phyloP scores from a whole-genome alignment of 2,888 invertebrate species.

The Luperina testacea region DNA sequence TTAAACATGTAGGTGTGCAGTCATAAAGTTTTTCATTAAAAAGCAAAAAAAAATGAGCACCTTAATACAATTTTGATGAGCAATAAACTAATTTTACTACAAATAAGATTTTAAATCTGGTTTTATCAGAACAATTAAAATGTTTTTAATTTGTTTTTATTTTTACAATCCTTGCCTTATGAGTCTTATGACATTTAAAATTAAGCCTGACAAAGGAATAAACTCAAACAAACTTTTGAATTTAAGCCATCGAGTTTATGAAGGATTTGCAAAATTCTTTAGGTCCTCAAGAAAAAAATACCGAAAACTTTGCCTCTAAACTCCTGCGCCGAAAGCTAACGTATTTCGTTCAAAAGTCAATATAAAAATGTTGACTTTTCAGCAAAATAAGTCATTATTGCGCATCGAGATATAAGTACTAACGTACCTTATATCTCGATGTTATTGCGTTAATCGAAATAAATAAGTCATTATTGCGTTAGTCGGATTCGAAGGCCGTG shows the following conservation, averaged over 20 bases:
- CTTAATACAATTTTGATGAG: conserved; percentile 6
- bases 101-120: conserved; percentile 6
- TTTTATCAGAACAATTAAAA: background rate
- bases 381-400: background rate
- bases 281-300: background rate
- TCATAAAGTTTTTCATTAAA: conserved; percentile 14
- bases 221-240: background rate
- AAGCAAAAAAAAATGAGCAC: background rate
- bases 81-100: conserved; percentile 16
- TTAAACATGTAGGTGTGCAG: background rate
- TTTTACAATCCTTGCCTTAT: background rate
- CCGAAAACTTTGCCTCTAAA: background rate
- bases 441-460: background rate
- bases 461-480: background rate
- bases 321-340: background rate
- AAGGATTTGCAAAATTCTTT: background rate
- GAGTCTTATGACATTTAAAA: background rate
- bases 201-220: background rate
- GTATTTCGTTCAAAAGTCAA: too few species aligned
- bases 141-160: background rate
- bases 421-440: too few species aligned
- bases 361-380: background rate
- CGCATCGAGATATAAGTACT: too few species aligned
- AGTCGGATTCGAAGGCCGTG: background rate
- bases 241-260: background rate